Percentiles rank a stretch among this genome's conserved stretches.
Evolutionary conservation across 2,888 invertebrate species (phyloP).

Genomic region (Cheilosia pagana): DNA sequence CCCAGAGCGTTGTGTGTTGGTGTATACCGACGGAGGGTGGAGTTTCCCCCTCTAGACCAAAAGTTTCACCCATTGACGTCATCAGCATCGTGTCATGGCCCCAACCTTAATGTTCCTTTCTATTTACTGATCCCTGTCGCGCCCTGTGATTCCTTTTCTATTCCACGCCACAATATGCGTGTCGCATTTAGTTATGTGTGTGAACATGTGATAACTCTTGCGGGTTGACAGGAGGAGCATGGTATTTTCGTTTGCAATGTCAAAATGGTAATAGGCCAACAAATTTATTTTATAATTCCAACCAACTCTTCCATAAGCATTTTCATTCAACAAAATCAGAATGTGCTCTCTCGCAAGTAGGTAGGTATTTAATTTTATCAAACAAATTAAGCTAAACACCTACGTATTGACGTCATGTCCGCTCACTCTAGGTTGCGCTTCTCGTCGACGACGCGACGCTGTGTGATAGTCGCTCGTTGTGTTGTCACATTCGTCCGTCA

Average conservation of each 20-base stretch:
- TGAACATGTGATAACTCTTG: conserved; percentile 1
- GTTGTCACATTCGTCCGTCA: conserved; percentile 8
- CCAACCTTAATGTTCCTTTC: conserved; percentile 1
- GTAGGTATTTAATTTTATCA: conserved; percentile 57
- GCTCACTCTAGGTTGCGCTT: conserved; percentile 52
- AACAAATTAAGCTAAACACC: conserved; percentile 78
- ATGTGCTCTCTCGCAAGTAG: conserved; percentile 25
- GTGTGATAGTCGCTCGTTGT: conserved; percentile 1
- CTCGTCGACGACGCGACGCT: background rate
- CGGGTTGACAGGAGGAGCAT: background rate
- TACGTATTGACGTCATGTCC: conserved; percentile 83
- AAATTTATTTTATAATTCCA: background rate
- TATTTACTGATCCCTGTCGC: conserved; percentile 12
- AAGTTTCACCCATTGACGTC: conserved; percentile 55
- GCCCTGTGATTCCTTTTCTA: background rate
- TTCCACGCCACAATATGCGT: background rate
- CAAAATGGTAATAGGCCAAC: background rate
- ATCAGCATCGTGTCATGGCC: conserved; percentile 49
- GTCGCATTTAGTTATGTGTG: conserved; percentile 2
- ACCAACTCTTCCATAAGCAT: background rate
- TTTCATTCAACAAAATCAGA: conserved; percentile 20
- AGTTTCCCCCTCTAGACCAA: background rate
- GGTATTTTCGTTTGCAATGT: background rate
- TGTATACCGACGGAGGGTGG: background rate
- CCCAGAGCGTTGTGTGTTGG: background rate